phyloP scores from a whole-genome alignment of 2,113 vertebrate genomes.

The Actenoides hombroni region DNA sequence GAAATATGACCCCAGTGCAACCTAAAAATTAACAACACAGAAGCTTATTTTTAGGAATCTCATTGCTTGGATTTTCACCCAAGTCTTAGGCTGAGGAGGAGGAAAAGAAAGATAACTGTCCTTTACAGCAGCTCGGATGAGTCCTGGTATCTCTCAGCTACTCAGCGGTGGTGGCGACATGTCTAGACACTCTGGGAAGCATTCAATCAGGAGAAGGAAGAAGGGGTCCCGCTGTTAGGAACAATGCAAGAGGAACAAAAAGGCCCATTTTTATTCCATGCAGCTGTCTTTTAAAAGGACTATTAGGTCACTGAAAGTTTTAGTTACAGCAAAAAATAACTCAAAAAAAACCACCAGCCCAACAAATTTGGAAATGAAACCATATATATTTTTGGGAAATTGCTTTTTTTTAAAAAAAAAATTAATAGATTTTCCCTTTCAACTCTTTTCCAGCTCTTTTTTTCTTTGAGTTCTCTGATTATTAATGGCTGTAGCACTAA shows the following conservation, averaged over 20 bases:
- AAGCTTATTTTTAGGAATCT: slow-evolving; percentile 2
- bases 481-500: slow-evolving; percentile 36
- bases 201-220: slow-evolving; percentile 33
- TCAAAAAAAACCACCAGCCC: not conserved
- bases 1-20: not conserved
- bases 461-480: not conserved
- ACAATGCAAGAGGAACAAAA: slow-evolving; percentile 53
- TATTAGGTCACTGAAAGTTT: slow-evolving; percentile 55
- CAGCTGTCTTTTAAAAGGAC: slow-evolving; percentile 52
- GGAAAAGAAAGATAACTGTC: not conserved
- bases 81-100: not conserved
- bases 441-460: slow-evolving; percentile 42
- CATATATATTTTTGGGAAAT: slow-evolving; percentile 47
- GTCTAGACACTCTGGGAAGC: slow-evolving; percentile 61
- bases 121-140: not conserved
- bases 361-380: not conserved
- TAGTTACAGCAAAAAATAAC: slow-evolving; percentile 28
- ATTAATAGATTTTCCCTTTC: slow-evolving; percentile 49
- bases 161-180: not conserved
- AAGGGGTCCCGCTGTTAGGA: slow-evolving; percentile 40
- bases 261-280: not conserved
- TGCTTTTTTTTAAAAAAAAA: not conserved
- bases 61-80: not conserved
- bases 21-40: not conserved
- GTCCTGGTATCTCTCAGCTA: not conserved